phyloP scores from a whole-genome alignment of 2,797 vertebrate genomes.

The Phalanger gymnotis region DNA sequence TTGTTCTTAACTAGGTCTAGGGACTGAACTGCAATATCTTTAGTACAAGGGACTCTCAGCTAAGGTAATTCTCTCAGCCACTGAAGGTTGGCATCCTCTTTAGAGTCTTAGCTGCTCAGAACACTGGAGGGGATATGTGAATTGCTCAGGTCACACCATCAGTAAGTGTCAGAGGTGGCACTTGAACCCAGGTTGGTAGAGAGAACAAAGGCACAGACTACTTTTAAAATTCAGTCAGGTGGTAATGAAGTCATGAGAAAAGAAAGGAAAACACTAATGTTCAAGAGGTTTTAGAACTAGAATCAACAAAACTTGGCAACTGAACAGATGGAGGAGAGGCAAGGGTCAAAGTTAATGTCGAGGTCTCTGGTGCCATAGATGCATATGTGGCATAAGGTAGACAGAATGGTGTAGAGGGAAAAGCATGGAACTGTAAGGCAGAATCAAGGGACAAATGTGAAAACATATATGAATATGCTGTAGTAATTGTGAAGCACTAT shows the following conservation, averaged over 20 bases:
- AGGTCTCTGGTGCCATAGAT: too few relatives aligned
- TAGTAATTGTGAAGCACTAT: background rate
- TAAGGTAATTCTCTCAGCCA: background rate
- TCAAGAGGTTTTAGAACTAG: background rate
- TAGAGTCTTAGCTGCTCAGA: background rate
- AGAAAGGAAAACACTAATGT: too few relatives aligned
- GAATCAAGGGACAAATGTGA: background rate
- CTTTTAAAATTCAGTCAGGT: too few relatives aligned
- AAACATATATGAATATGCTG: background rate
- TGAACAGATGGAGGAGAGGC: background rate
- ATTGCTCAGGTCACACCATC: background rate
- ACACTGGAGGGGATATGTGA: background rate
- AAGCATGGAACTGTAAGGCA: background rate
- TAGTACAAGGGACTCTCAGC: background rate
- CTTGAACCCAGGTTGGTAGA: too few relatives aligned
- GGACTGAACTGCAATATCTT: background rate
- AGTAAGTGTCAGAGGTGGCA: too few relatives aligned
- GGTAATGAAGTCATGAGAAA: too few relatives aligned
- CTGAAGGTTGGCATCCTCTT: background rate
- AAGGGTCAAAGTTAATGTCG: background rate
- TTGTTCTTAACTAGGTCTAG: background rate
- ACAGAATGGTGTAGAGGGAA: background rate
- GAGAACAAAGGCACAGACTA: too few relatives aligned
- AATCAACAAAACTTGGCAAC: background rate
- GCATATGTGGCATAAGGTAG: background rate